Conservation (phyloP, 2,797 vertebrate genomes). For the Microhierax caerulescens region DNA sequence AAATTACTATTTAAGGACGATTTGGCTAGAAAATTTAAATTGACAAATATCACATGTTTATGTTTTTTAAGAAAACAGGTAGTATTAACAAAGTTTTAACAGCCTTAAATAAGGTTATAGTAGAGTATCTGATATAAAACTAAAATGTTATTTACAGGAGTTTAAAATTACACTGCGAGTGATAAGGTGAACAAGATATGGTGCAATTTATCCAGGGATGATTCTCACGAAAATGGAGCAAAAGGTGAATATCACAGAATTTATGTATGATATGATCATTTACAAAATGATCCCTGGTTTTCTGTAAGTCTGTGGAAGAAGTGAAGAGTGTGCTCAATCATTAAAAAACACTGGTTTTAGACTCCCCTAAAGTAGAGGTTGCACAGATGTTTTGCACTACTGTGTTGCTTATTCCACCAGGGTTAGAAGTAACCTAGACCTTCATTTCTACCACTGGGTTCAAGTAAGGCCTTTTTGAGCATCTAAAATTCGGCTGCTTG, state of each 20-base stretch:
- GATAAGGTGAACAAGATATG: not conserved
- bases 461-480: not conserved
- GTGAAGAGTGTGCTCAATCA: not conserved
- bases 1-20: conserved; percentile 12
- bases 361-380: not conserved
- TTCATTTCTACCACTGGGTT: not conserved
- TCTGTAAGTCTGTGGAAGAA: not conserved
- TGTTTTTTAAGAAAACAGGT: conserved; percentile 28
- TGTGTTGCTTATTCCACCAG: not conserved
- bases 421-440: not conserved
- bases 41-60: not conserved
- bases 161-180: not conserved
- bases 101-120: conserved; percentile 18
- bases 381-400: not conserved
- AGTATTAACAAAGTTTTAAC: conserved; percentile 9
- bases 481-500: not conserved
- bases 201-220: not conserved
- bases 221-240: not conserved
- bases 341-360: not conserved
- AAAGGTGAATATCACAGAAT: not conserved
- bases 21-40: conserved; percentile 44
- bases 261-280: not conserved
- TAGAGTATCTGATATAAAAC: not conserved
- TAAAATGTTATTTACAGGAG: not conserved
- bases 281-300: not conserved